Percentiles rank a stretch among this genome's conserved stretches.
These are phyloP conservation scores for Clinocottus analis DNA, from an alignment of 2,113 vertebrate genomes.

Conservation along the genomic window DNA sequence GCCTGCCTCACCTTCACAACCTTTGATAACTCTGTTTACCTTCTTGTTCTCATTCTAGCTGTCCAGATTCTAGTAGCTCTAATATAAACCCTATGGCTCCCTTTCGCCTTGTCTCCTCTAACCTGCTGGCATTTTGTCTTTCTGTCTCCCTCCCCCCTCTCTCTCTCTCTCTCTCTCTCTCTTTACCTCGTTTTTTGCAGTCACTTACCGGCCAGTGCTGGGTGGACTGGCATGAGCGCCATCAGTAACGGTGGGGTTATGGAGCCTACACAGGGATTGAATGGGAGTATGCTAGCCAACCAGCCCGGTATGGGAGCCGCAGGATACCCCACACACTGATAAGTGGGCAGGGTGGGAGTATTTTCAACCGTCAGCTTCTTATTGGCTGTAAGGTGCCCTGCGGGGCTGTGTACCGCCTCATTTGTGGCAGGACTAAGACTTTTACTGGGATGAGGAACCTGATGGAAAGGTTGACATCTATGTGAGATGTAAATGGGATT, in stretches of 20 bases:
- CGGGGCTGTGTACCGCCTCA: conserved; percentile 80
- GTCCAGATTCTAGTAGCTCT: conserved; percentile 68
- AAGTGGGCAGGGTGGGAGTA: conserved; percentile 71
- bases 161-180: conserved; percentile 45
- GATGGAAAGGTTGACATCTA: conserved; percentile 61
- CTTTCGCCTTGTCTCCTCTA: conserved; percentile 80
- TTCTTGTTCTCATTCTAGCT: conserved; percentile 66
- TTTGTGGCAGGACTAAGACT: conserved; percentile 84
- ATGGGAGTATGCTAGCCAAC: conserved; percentile 89
- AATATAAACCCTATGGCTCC: conserved; percentile 66
- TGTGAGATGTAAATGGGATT: conserved; percentile 72
- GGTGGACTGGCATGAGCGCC: conserved; percentile 89
- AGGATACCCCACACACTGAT: conserved; percentile 93
- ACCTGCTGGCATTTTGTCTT: conserved; percentile 78
- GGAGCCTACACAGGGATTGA: conserved; percentile 89
- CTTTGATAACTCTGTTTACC: conserved; percentile 66
- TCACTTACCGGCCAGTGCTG: conserved; percentile 91
- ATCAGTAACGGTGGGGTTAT: conserved; percentile 85
- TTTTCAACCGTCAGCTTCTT: conserved; percentile 75
- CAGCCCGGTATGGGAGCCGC: conserved; percentile 91
- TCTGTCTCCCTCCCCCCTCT: conserved; percentile 34
- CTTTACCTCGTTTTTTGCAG: conserved; percentile 78
- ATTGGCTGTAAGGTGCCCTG: conserved; percentile 75
- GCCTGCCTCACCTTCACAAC: conserved; percentile 53
- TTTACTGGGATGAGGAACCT: conserved; percentile 82